Base-by-base conservation (phyloP, 2,888 invertebrate genomes). In the Macrophya alboannulata region DNA sequence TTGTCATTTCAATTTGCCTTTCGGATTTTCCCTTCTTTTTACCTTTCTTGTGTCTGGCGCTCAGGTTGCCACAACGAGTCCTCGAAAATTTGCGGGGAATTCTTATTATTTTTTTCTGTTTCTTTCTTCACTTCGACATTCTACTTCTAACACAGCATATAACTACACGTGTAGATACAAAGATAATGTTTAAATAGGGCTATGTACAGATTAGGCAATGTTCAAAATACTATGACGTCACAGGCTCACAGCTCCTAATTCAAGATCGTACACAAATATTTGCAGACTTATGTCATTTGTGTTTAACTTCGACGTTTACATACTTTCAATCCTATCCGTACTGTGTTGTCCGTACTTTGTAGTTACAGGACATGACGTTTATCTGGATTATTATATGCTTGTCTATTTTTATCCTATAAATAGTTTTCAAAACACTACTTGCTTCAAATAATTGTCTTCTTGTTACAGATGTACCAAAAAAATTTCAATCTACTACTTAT, bases 1-100 rank as follows among this genome's bases (percentile, higher is more conserved):
- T 68, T 83, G 45, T 71, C 31, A 31, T 71, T 79, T 31, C 65
- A 83, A 83, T 83, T 83, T 83, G 83, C 83, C 68, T 83, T 83
- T 65, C 68, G 68, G 83, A 71, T 71, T 83, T 83, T 68, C 48
- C 83, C 31, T 51, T 31, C 62, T 65, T 68, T 83, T 83, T 48
- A 43, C 81, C 12, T 83, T 68, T 48, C 37, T 48, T 68, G n/a
- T 77, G 15, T n/a, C 68, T 37, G 68, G 17, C 37, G 68, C 68
- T 68, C 68, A 68, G 15, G 68, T 81, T 40, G 17, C 15, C 55
- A 77, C 17, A 51, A 48, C 48, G 40, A 17, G 45, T 31, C 37
- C 48, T 74, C 45, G 45, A 68, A 68, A 68, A 68, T 6, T 5
- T 68, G 37, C 37, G 37, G 3, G 25, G 25, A 9, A 65, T 65